Percentiles rank a stretch among this genome's conserved stretches.
phyloP scores from a whole-genome alignment of 2,888 invertebrate species.

The Odontomyia ornata region DNA sequence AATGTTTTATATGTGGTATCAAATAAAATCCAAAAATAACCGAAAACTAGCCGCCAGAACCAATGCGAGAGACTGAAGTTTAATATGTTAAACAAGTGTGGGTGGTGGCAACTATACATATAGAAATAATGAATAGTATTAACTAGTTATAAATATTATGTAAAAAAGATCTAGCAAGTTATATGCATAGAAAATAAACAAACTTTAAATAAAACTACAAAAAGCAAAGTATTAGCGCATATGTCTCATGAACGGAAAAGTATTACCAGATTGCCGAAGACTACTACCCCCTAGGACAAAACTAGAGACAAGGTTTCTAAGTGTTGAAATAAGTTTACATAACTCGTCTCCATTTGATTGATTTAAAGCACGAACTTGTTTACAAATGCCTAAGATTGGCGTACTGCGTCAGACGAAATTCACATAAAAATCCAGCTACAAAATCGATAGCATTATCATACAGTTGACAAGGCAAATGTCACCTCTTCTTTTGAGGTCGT shows the following conservation, averaged over 20 bases:
- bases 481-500: no score
- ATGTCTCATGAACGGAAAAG: not conserved
- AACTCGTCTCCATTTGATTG: not conserved
- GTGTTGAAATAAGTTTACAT: not conserved
- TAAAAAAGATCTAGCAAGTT: constrained; percentile 24
- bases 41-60: constrained; percentile 73
- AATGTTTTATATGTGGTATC: not conserved
- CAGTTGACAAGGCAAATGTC: no score
- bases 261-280: not conserved
- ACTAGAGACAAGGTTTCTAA: not conserved
- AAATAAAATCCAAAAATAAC: not conserved
- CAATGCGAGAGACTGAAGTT: constrained; percentile 80
- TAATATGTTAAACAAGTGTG: constrained; percentile 61
- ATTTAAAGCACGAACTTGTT: not conserved
- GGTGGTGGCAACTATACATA: constrained; percentile 18
- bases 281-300: not conserved
- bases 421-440: no score
- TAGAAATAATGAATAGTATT: constrained; percentile 20
- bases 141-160: constrained; percentile 24
- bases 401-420: not conserved
- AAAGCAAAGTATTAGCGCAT: not conserved
- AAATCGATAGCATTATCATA: no score
- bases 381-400: not conserved
- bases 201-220: constrained; percentile 25
- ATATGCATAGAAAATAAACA: constrained; percentile 30